A percentile compares a stretch with the other conserved stretches of the same genome.
Evolutionary conservation across 2,113 vertebrate genomes (phyloP).

Genomic region (Tympanuchus pallidicinctus): DNA sequence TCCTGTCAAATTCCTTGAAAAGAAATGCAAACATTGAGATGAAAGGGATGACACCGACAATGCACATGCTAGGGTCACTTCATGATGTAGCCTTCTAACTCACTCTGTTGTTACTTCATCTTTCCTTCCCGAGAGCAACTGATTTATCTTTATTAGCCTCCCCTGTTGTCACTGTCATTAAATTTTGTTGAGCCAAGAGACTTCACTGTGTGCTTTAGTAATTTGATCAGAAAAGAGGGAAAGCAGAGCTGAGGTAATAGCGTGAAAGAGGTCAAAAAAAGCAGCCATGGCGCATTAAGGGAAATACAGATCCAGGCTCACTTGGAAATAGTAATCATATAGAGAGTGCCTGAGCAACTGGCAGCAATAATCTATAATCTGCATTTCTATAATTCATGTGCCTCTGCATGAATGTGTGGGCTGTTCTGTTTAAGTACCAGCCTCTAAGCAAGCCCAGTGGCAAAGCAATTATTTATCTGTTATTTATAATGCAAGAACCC

Average conservation of each 20-base stretch:
- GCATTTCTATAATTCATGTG: not conserved
- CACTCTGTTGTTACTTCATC: constrained; percentile 52
- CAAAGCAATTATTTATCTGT: not conserved
- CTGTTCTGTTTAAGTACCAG: not conserved
- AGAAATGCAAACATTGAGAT: not conserved
- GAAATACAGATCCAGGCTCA: not conserved
- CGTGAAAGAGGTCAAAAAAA: constrained; percentile 60
- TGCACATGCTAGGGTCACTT: not conserved
- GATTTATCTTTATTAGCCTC: constrained; percentile 72
- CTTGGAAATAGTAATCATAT: not conserved
- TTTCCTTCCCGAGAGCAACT: constrained; percentile 45
- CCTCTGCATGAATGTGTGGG: not conserved
- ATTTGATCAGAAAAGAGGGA: constrained; percentile 57
- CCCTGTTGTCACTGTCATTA: constrained; percentile 64
- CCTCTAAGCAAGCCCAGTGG: not conserved
- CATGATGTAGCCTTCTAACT: constrained; percentile 18
- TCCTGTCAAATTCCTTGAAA: not conserved
- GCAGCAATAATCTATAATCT: constrained; percentile 11
- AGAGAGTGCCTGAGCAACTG: not conserved
- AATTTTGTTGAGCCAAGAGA: constrained; percentile 70
- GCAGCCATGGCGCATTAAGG: constrained; percentile 48
- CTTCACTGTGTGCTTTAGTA: constrained; percentile 58
- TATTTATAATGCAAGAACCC: not conserved
- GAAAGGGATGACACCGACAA: not conserved
- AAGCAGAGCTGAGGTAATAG: constrained; percentile 60